A percentile compares a stretch with the other conserved stretches of the same genome.
phyloP scores from a whole-genome alignment of 2,113 vertebrate genomes.

The Lepisosteus osseus region DNA sequence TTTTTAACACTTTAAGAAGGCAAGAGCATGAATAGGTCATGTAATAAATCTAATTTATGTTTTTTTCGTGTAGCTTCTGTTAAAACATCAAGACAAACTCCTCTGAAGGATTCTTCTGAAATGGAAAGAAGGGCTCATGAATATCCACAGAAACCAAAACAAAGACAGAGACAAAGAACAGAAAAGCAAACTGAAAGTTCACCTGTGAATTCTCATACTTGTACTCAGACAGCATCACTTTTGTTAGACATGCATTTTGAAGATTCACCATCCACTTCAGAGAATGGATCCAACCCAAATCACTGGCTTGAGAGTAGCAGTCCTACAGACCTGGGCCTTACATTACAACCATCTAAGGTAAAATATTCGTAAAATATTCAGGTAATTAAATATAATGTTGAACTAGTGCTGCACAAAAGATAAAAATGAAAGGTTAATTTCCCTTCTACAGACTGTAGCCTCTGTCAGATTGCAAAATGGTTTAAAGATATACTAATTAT shows the following conservation, averaged over 20 bases:
- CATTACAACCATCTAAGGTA: conserved; percentile 43
- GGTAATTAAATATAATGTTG: too few species aligned
- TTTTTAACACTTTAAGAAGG: conserved; percentile 12
- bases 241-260: not conserved
- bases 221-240: not conserved
- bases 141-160: conserved; percentile 16
- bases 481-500: not conserved
- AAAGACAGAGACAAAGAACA: not conserved
- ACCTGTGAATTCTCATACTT: conserved; percentile 1
- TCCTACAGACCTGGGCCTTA: conserved; percentile 24
- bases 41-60: conserved; percentile 7
- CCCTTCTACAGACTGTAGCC: too few species aligned
- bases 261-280: conserved; percentile 10
- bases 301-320: not conserved
- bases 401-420: too few species aligned
- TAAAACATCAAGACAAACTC: conserved; percentile 49
- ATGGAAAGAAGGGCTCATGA: conserved; percentile 36
- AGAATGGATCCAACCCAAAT: conserved; percentile 13
- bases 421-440: too few species aligned
- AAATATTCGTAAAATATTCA: conserved; percentile 24
- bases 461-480: too few species aligned
- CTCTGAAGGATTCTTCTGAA: conserved; percentile 46
- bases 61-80: conserved; percentile 37
- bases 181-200: not conserved
- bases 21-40: conserved; percentile 8